phyloP scores from a whole-genome alignment of 2,888 invertebrate genomes.

The Hemaris fuciformis region DNA sequence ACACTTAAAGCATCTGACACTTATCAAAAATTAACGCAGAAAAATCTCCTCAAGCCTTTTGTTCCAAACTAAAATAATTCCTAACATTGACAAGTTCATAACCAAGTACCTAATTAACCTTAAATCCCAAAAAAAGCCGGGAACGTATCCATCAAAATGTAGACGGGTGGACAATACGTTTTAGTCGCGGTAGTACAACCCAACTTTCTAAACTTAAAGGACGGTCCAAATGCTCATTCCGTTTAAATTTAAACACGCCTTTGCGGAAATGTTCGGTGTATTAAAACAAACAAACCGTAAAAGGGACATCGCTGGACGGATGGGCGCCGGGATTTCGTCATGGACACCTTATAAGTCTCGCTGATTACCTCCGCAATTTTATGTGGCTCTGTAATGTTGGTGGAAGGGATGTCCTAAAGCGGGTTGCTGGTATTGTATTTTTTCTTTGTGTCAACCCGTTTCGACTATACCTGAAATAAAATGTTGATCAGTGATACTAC shows the following conservation, averaged over 20 bases:
- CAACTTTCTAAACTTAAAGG: neutral
- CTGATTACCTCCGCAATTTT: conserved; percentile 47
- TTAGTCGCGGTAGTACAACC: too few species aligned
- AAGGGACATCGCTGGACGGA: conserved; percentile 28
- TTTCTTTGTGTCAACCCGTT: neutral
- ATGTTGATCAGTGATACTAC: too few species aligned
- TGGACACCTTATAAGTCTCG: conserved; percentile 48
- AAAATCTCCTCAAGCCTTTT: too few species aligned
- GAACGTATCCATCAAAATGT: neutral
- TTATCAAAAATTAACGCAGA: too few species aligned
- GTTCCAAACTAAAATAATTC: too few species aligned
- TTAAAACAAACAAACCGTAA: conserved; percentile 35
- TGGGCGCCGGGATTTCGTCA: conserved; percentile 37
- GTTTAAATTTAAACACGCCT: neutral
- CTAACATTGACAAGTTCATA: too few species aligned
- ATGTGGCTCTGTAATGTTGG: conserved; percentile 32
- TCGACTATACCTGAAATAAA: too few species aligned
- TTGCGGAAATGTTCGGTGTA: neutral
- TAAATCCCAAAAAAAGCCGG: too few species aligned
- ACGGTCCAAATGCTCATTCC: neutral
- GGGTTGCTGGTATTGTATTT: conserved; percentile 2
- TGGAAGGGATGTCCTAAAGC: conserved; percentile 14
- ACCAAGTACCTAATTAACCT: too few species aligned
- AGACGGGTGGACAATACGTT: neutral
- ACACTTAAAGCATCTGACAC: too few species aligned